Evolutionary conservation across 2,113 vertebrate species (phyloP).

Genomic region (Triplophysa tibetana): DNA sequence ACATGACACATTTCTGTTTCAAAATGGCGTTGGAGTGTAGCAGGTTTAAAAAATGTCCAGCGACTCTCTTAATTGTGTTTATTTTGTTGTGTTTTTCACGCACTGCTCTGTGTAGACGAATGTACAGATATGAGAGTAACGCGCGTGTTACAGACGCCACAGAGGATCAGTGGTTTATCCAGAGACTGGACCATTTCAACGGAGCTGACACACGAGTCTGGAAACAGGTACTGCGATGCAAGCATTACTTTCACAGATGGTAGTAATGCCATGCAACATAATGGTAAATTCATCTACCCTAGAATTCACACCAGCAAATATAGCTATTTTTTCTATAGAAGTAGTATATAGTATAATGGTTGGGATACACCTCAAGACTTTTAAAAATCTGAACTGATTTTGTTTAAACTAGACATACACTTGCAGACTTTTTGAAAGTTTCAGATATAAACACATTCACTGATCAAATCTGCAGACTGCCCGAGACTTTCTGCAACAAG

Average conservation of each 20-base stretch:
- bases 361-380: too few relatives aligned
- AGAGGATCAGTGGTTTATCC: conserved; percentile 69
- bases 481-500: too few relatives aligned
- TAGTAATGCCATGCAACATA: too few relatives aligned
- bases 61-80: neutral
- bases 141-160: neutral
- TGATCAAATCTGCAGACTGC: too few relatives aligned
- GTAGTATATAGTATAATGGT: too few relatives aligned
- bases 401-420: too few relatives aligned
- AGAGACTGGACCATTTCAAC: conserved; percentile 73
- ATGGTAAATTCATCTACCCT: neutral
- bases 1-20: conserved; percentile 14
- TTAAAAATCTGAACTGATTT: too few relatives aligned
- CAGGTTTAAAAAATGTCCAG: neutral
- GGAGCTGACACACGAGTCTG: conserved; percentile 66
- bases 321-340: too few relatives aligned
- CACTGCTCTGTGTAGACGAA: neutral
- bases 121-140: neutral
- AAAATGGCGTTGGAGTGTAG: conserved; percentile 18
- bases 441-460: too few relatives aligned
- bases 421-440: too few relatives aligned
- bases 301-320: too few relatives aligned
- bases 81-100: conserved; percentile 12
- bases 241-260: too few relatives aligned
- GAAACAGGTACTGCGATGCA: conserved; percentile 63